Percentiles rank a stretch among this genome's conserved stretches.
Evolutionary conservation across 2,888 invertebrate species (phyloP).

Genomic region (Eupithecia subumbrata): DNA sequence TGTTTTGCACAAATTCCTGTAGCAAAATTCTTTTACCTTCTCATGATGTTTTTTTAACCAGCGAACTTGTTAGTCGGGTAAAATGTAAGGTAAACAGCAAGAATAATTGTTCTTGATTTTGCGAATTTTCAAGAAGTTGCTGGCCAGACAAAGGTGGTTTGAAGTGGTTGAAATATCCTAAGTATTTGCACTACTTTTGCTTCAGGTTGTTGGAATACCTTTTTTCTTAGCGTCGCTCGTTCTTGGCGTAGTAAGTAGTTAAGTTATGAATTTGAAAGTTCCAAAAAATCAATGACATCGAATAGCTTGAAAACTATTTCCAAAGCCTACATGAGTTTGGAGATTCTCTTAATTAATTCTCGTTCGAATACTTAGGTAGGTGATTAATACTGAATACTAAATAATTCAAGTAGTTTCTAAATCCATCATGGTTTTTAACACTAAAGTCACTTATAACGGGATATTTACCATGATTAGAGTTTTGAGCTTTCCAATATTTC

Average conservation of each 20-base stretch:
- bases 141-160: background rate
- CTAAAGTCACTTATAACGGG: too few relatives aligned
- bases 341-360: conserved; percentile 31
- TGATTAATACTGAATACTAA: too few relatives aligned
- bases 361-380: conserved; percentile 7
- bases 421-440: too few relatives aligned
- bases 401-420: conserved; percentile 12
- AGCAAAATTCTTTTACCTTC: background rate
- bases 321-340: conserved; percentile 5
- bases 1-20: conserved; percentile 32
- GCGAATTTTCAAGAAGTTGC: background rate
- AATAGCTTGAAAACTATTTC: background rate
- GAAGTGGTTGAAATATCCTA: background rate
- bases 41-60: background rate
- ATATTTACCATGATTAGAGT: too few relatives aligned
- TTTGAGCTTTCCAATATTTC: too few relatives aligned
- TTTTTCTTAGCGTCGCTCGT: background rate
- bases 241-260: too few relatives aligned
- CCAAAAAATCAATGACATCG: background rate
- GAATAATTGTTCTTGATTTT: background rate
- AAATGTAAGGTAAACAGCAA: background rate
- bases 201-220: background rate
- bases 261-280: background rate
- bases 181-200: background rate
- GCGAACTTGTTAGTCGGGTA: background rate